These are phyloP conservation scores for Tyrannus savana DNA, from an alignment of 2,113 vertebrate genomes.

Conservation along the genomic window DNA sequence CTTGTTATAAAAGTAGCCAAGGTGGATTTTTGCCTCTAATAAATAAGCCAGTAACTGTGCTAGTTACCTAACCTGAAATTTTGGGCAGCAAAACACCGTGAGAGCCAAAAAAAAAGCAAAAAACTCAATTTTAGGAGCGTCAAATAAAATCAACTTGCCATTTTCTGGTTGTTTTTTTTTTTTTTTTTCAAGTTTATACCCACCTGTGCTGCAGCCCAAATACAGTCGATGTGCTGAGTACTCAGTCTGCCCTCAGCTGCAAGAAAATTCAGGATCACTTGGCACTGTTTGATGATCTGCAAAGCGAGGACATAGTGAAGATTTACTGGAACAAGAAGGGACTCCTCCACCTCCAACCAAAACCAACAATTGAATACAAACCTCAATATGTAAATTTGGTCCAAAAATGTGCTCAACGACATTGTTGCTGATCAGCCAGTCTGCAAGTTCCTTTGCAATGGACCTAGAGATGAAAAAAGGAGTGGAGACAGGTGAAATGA, in stretches of 20 bases:
- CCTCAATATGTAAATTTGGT: conserved; percentile 99
- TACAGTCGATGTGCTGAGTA: conserved; percentile 98
- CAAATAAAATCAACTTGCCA: neutral
- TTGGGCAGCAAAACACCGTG: neutral
- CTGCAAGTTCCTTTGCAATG: conserved; percentile 97
- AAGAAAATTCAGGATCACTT: conserved; percentile 99
- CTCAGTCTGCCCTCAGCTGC: conserved; percentile 96
- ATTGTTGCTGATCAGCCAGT: conserved; percentile 98
- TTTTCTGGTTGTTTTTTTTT: neutral
- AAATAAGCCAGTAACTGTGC: neutral
- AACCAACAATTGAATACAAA: conserved; percentile 65
- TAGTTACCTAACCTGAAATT: neutral
- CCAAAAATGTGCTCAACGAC: conserved; percentile 99
- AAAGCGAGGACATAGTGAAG: conserved; percentile 50
- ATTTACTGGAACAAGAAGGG: conserved; percentile 20
- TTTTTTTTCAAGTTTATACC: neutral
- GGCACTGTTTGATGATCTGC: conserved; percentile 99
- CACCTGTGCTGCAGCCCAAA: conserved; percentile 99
- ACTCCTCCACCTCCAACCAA: neutral
- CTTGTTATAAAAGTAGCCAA: neutral
- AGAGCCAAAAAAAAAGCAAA: neutral
- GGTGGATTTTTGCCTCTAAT: neutral
- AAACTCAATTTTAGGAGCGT: neutral
- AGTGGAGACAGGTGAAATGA: neutral
- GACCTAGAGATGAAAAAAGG: conserved; percentile 78